Evolutionary conservation across 2,888 invertebrate genomes (phyloP).

Genomic region (Mesorhabditis spiculigera): DNA sequence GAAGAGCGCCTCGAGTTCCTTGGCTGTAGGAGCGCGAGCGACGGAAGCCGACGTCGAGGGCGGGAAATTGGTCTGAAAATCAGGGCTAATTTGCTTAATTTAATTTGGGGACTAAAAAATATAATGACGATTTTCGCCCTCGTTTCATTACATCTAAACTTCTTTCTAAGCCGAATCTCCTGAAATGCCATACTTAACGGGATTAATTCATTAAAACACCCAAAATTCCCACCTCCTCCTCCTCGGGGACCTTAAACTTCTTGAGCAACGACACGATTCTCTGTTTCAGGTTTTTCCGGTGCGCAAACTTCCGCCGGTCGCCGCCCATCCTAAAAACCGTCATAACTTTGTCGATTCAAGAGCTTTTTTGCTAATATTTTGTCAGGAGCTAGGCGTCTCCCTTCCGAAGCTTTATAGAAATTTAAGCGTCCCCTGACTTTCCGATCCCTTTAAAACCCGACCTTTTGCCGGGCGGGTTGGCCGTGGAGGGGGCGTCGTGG

Average conservation of each 20-base stretch:
- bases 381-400: no score
- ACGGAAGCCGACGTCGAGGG: conserved; percentile 19
- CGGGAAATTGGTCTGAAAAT: background rate
- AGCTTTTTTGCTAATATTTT: no score
- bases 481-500: background rate
- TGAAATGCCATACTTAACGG: background rate
- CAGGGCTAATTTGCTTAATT: no score
- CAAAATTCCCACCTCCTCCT: conserved; percentile 66
- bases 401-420: no score
- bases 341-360: background rate
- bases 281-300: conserved; percentile 78
- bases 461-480: background rate
- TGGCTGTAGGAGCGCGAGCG: conserved; percentile 35
- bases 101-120: no score
- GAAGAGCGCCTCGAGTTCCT: conserved; percentile 62
- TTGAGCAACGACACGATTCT: conserved; percentile 89
- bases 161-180: background rate
- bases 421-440: background rate
- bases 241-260: conserved; percentile 79
- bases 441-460: background rate
- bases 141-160: background rate
- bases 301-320: background rate
- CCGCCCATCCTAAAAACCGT: background rate
- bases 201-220: conserved; percentile 18
- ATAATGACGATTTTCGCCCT: background rate